Evolutionary conservation across 2,113 vertebrate genomes (phyloP), one percentile per base, ranked within the genome.

Genomic region (Lepus europaeus): DNA sequence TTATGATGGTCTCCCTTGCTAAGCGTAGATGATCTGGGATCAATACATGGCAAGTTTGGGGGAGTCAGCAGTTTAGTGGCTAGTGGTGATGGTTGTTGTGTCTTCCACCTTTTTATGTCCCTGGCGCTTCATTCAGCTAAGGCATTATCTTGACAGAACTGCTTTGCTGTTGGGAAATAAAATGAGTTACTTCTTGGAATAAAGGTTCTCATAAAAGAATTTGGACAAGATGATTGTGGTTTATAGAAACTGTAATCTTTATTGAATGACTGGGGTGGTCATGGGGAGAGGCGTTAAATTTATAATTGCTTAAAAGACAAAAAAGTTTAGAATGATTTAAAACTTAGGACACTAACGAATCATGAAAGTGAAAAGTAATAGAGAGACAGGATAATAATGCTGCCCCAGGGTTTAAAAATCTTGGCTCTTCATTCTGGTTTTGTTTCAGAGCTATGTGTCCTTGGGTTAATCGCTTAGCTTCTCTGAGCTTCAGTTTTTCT

Each of bases 41-140:
- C 13, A 31, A 56, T 64, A 84, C n/a, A 33, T 0, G 77, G 33
- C 8, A 13, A 82, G 31, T 93, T 90, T 68, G 70, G 81, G 74
- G 74, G 10, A 76, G 68, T 93, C 72, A 94, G 94, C 9, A 6
- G 59, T 76, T 95, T 90, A 86, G 90, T 72, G 96, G 51, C 19
- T 29, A 29, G 51, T 6, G 23, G 8, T 0, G 6, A 29, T 59
- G 7, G 33, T 22, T 85, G 29, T 27, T 51, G 63, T 36, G 49
- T n/a, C 74, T 76, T 78, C 56, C 73, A 2, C 70, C 53, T 87
- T 63, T 61, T 72, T 25, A 87, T 39, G 16, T 77, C 93, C 25
- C 82, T 36, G 14, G 51, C 83, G 31, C 88, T 95, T 98, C 98
- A 91, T 97, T 97, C 97, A 94, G 90, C 29, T 51, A 94, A 66